phyloP scores from a whole-genome alignment of 1,140 invertebrate species.

The Pogonomyrmex barbatus region DNA sequence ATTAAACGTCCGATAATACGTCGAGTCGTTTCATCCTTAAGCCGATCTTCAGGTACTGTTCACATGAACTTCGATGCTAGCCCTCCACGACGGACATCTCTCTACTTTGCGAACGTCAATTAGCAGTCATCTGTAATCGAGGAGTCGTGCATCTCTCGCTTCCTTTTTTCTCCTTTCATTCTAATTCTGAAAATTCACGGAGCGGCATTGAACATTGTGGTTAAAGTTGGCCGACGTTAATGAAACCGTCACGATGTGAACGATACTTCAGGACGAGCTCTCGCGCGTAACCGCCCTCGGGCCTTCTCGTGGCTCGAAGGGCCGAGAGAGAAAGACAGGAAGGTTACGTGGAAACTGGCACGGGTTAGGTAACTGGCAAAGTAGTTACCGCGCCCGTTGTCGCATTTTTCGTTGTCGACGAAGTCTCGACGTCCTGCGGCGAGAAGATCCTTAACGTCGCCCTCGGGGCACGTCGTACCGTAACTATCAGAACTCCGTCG shows the following conservation, averaged over 20 bases:
- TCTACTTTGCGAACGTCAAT: neutral
- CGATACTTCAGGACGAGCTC: constrained; percentile 24
- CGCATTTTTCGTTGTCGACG: constrained; percentile 59
- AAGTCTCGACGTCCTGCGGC: constrained; percentile 66
- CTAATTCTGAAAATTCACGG: constrained; percentile 12
- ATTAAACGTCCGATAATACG: constrained; percentile 60
- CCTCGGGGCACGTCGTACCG: constrained; percentile 59
- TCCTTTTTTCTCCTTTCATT: too few species aligned
- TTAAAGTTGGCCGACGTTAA: neutral
- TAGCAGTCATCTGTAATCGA: constrained; percentile 11
- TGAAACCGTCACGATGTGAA: constrained; percentile 29
- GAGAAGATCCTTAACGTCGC: constrained; percentile 67
- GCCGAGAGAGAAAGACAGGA: constrained; percentile 50
- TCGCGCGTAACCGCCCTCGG: constrained; percentile 24
- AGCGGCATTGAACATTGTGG: neutral
- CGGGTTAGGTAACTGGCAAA: constrained; percentile 7
- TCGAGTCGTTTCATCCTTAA: constrained; percentile 48
- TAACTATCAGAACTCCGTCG: constrained; percentile 45
- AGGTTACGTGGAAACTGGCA: constrained; percentile 62
- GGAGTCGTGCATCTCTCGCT: neutral
- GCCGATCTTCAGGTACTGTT: constrained; percentile 39
- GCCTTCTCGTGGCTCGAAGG: neutral
- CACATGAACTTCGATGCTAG: neutral
- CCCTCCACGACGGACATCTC: too few species aligned
- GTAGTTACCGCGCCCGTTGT: constrained; percentile 49